Conservation (phyloP, 2,888 invertebrate species). For the Bellardia pandia region DNA sequence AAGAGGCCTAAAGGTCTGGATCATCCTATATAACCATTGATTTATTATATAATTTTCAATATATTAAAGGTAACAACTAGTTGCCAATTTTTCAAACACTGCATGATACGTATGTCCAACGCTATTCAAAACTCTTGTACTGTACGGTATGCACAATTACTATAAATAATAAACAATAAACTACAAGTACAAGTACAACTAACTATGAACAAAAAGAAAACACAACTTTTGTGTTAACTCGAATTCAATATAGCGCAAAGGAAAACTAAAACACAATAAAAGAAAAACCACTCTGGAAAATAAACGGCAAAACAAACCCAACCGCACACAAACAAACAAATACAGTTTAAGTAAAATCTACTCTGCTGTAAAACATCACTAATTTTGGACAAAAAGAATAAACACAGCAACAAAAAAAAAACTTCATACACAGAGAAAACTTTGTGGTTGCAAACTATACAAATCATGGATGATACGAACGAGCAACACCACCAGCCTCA, state of each 20-base stretch:
- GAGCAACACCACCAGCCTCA: slow-evolving; percentile 8
- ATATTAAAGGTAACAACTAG: too few relatives aligned
- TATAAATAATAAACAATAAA: slow-evolving; percentile 19
- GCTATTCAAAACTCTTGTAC: too few relatives aligned
- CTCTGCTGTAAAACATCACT: slow-evolving; percentile 27
- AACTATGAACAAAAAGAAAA: neutral
- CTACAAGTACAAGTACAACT: neutral
- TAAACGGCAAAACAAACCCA: neutral
- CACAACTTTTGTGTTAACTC: neutral
- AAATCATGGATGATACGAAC: slow-evolving; percentile 28
- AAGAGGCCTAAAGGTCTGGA: too few relatives aligned
- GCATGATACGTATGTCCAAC: too few relatives aligned
- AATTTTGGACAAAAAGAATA: slow-evolving; percentile 26
- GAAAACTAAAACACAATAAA: slow-evolving; percentile 7
- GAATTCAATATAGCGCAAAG: slow-evolving; percentile 14
- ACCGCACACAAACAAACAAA: neutral
- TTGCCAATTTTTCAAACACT: too few relatives aligned
- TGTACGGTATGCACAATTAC: neutral
- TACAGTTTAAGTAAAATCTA: slow-evolving; percentile 16
- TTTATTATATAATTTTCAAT: too few relatives aligned
- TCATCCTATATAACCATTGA: too few relatives aligned
- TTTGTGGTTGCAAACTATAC: slow-evolving; percentile 41
- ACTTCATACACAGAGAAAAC: neutral
- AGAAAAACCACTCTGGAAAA: neutral
- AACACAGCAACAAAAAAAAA: neutral